Evolutionary conservation across 2,888 invertebrate genomes (phyloP), one percentile per base, ranked within the genome.

Genomic region (Flexamia atlantica): DNA sequence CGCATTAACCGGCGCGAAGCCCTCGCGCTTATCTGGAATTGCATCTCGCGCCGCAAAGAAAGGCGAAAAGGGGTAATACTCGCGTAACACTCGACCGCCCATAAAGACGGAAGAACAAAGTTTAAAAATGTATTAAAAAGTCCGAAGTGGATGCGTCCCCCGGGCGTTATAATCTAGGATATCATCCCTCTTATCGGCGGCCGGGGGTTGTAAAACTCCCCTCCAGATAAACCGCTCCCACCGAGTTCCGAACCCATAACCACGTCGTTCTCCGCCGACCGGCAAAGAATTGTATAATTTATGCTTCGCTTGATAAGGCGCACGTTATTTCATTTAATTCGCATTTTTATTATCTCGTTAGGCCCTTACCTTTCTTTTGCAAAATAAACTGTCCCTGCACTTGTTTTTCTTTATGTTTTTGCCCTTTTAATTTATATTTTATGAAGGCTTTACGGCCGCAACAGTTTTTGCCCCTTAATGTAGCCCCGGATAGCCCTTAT

Each of bases 241-340:
- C 40, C 82, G 70, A 70, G 46, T 82, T 82, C 82, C 70, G 72
- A 82, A 36, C 82, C 82, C 82, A 82, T 82, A 82, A 82, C 82
- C 82, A 82, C 82, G 72, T 82, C 82, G 82, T 82, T 82, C 72
- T 82, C 46, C 36, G 12, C n/a, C 70, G n/a, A 82, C 82, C 72
- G 14, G 70, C 82, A 82, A 53, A 82, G 82, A 72, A 82, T 72
- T 72, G 72, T 72, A 72, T 82, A 82, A 82, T 82, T 82, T 82
- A 82, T 82, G 72, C 57, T 82, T 53, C 72, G n/a, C 82, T 82
- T 82, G 82, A 82, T 82, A 82, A 82, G 68, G 40, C 50, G 17
- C 46, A 46, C 68, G 81, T 81, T 60, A 64, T 64, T 82, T 82
- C 72, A 72, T 82, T 82, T 82, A 72, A 82, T 76, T 76, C 76